A percentile compares a stretch with the other conserved stretches of the same genome.
These are phyloP conservation scores for Nesogale talazaci DNA, from an alignment of 2,113 vertebrate species.

Conservation along the genomic window DNA sequence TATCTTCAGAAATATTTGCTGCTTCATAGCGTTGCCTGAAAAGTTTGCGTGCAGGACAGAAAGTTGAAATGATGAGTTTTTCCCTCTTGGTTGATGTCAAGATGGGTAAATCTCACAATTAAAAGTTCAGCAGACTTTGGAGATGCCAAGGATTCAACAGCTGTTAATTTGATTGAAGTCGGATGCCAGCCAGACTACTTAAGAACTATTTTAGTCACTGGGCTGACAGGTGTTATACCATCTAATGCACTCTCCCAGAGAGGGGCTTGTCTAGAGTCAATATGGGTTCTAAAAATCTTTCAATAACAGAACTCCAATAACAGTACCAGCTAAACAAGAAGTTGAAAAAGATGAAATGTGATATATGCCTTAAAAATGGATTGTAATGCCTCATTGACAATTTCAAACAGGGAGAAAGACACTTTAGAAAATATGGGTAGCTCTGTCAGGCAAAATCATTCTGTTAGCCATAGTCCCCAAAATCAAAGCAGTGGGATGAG, in stretches of 20 bases:
- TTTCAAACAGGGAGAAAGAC: not conserved
- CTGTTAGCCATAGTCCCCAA: not conserved
- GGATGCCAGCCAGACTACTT: conserved; percentile 63
- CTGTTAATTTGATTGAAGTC: conserved; percentile 75
- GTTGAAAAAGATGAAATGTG: not conserved
- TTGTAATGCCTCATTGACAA: not conserved
- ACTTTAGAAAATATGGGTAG: conserved; percentile 13
- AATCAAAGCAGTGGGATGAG: conserved; percentile 1
- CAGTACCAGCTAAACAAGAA: not conserved
- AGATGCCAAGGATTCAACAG: conserved; percentile 54
- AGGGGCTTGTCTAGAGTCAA: not conserved
- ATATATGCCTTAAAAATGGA: not conserved
- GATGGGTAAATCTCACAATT: conserved; percentile 30
- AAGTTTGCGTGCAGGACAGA: not conserved
- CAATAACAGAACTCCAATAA: not conserved
- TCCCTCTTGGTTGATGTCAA: conserved; percentile 28
- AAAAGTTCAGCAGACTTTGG: conserved; percentile 49
- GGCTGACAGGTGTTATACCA: conserved; percentile 3
- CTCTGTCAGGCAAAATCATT: not conserved
- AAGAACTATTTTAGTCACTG: conserved; percentile 68
- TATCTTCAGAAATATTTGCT: not conserved
- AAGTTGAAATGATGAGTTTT: conserved; percentile 33
- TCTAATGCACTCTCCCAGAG: conserved; percentile 1
- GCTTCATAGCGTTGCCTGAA: not conserved
- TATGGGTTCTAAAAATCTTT: not conserved